Conservation (phyloP, 2,888 invertebrate genomes). For the Chironomus riparius region DNA sequence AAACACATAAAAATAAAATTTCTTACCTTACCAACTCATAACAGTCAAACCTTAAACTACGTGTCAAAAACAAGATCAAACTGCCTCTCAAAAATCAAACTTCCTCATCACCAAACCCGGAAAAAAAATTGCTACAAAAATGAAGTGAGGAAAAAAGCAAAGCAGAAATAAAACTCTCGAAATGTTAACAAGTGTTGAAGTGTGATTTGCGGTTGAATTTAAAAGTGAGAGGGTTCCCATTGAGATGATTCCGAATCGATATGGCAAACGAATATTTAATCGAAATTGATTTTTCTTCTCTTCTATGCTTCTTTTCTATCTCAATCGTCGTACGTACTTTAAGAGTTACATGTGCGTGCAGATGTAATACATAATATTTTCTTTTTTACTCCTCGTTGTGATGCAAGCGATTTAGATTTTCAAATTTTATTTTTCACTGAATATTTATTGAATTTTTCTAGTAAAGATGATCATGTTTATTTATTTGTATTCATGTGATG, state of each 20-base stretch:
- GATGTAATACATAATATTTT: background rate
- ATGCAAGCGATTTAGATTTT: too few relatives aligned
- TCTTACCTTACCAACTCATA: too few relatives aligned
- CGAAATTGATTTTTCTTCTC: background rate
- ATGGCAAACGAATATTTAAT: conserved; percentile 1
- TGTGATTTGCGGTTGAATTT: conserved; percentile 19
- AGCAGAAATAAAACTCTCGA: background rate
- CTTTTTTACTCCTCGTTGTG: background rate
- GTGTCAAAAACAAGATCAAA: too few relatives aligned
- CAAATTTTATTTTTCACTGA: too few relatives aligned
- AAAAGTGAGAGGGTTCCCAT: background rate
- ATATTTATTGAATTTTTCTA: too few relatives aligned
- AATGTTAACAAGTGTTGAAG: conserved; percentile 23
- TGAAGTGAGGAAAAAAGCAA: background rate
- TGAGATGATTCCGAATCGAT: background rate
- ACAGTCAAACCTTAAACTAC: too few relatives aligned
- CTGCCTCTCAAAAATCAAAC: too few relatives aligned
- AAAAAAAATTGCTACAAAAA: background rate
- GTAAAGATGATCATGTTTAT: too few relatives aligned
- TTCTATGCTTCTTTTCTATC: background rate
- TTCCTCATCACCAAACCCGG: too few relatives aligned
- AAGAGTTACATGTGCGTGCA: background rate
- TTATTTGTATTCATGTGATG: too few relatives aligned
- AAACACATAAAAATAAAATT: too few relatives aligned
- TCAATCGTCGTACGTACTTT: background rate